These are phyloP conservation scores for Acrossocheilus fasciatus DNA, from an alignment of 2,797 vertebrate genomes.

Conservation along the genomic window DNA sequence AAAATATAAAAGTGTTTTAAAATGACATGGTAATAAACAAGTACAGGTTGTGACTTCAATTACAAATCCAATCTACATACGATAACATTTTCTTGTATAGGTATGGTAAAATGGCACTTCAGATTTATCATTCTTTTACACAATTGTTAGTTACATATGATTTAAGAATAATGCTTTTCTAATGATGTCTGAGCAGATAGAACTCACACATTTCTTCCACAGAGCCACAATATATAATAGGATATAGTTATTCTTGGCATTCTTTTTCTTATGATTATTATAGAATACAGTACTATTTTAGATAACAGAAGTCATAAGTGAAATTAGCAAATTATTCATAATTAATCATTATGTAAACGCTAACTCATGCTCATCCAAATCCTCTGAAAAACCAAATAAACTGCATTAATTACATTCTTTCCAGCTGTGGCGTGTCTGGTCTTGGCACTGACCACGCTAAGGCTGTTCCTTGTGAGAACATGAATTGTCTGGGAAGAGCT, in stretches of 20 bases:
- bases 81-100: neutral
- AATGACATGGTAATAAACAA: neutral
- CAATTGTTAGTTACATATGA: neutral
- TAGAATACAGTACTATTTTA: neutral
- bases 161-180: neutral
- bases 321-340: neutral
- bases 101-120: neutral
- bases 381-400: neutral
- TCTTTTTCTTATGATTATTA: neutral
- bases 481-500: slow-evolving; percentile 11
- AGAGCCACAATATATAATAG: neutral
- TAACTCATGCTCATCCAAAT: neutral
- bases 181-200: neutral
- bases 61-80: neutral
- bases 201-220: neutral
- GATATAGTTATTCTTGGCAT: neutral
- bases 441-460: neutral
- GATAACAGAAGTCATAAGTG: neutral
- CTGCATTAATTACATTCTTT: neutral
- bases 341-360: neutral
- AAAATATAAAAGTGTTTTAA: neutral
- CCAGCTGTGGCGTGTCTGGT: neutral
- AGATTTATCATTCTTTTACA: neutral
- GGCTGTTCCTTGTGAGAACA: neutral
- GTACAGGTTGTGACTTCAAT: neutral